Base-by-base conservation (phyloP, 2,797 vertebrate species). In the Adrianichthys oophorus region DNA sequence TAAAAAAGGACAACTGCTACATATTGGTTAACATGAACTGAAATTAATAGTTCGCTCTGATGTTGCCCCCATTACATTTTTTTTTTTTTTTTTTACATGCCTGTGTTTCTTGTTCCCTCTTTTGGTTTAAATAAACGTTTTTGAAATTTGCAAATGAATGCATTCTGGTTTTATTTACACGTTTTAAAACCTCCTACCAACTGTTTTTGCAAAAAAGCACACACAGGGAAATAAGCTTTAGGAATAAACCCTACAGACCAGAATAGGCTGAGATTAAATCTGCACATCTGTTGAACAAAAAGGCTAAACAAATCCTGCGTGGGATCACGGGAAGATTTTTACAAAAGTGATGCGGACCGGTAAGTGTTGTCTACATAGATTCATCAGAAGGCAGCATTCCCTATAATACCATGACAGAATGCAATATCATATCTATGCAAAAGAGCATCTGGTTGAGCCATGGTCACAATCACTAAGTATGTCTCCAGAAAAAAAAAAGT, bases 401-500 rank as follows among this genome's bases (percentile, higher is more conserved):
- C 47, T 42, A 15, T 45, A 32, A 19, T 32, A 49, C 32, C 48
- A 19, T n/a, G 23, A 45, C 18, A 44, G 19, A 56, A 60, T 18
- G 32, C 47, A 24, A 14, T 23, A 40, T 47, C 16, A 29, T 29
- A 49, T 17, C 12, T 37, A 32, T 62, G 46, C 48, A 42, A 50
- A 37, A 23, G 40, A 60, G 56, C 61, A 64, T 46, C 51, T 59
- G 21, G 23, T 21, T 59, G 18, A 16, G 43, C 26, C 15, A 4
- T 8, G 15, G 1, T 29, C 42, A 52, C 24, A 19, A 21, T 48
- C 44, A 40, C 14, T 12, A 32, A 42, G 15, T 59, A 23, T 52
- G 10, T 47, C 23, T 24, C 1, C 12, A 17, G 21, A 42, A 29
- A 17, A 14, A 40, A 37, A 59, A 24, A 29, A 6, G 0, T 12